Evolutionary conservation across 2,113 vertebrate genomes (phyloP), one percentile per base, ranked within the genome.

Genomic region (Mesoclemmys tuberculata): DNA sequence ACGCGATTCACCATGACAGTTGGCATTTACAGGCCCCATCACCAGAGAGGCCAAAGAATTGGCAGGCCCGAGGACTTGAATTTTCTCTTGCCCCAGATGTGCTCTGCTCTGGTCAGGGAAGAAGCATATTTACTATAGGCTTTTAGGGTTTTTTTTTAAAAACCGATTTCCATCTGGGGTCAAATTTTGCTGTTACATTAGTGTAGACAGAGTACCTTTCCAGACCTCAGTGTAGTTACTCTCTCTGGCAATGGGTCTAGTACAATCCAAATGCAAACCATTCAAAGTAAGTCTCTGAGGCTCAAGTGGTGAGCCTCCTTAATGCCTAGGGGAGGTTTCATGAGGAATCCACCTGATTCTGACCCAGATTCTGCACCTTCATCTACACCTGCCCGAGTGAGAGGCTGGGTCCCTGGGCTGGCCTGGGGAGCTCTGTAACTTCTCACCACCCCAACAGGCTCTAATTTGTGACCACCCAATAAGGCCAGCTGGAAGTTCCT

Each of bases 1-100:
- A 35, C 29, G 18, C 31, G 13, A 31, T 35, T 64, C 29, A 64
- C 61, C 29, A 12, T 64, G 29, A 14, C 12, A 31, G 29, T 6
- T 64, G 16, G 31, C 7, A 64, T 31, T 61, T 31, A 61, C 29
- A 31, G 58, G 29, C 29, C 58, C 13, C 8, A 11, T 61, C 31
- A 64, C 14, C 29, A 64, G 61, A 35, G 58, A 61, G 13, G 29
- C 38, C 27, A 31, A 77, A 89, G 74, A 82, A 84, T 0, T 0
- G 11, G 35, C 1, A 41, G 27, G 41, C 51, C 51, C 2, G 9
- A 5, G 82, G 2, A 48, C 31, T n/a, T 38, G 27, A 1, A 0
- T 31, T 26, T 74, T 13, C 74, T 24, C 64, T 4, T 21, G 29
- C 11, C 52, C 49, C 21, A 0, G 6, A 29, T 38, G 11, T n/a